phyloP scores from a whole-genome alignment of 2,888 invertebrate genomes.

The Cylindroiulus punctatus region DNA sequence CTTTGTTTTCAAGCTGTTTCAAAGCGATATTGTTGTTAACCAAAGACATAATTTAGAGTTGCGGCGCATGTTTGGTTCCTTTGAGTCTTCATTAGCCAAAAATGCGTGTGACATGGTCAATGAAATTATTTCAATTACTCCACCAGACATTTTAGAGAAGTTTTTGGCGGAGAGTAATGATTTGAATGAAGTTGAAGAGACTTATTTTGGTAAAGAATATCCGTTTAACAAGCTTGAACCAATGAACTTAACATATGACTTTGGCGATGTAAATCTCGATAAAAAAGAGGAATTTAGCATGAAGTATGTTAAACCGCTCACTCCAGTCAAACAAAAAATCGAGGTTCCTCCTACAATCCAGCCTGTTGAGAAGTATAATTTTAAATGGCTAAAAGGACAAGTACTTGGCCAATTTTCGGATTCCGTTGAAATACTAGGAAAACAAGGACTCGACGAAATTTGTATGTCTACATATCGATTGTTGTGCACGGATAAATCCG shows the following conservation, averaged over 20 bases:
- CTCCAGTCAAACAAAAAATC: neutral
- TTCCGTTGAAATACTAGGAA: slow-evolving; percentile 55
- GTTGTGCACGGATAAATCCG: slow-evolving; percentile 73
- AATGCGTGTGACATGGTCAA: slow-evolving; percentile 71
- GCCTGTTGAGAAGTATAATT: slow-evolving; percentile 56
- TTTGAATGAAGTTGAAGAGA: slow-evolving; percentile 39
- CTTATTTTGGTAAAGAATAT: slow-evolving; percentile 59
- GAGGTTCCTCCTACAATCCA: slow-evolving; percentile 10
- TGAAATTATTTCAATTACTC: slow-evolving; percentile 53
- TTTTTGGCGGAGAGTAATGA: slow-evolving; percentile 51
- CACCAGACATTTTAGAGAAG: slow-evolving; percentile 56
- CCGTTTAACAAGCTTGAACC: slow-evolving; percentile 56
- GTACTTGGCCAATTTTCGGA: slow-evolving; percentile 69
- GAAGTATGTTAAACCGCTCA: slow-evolving; percentile 19
- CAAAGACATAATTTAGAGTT: slow-evolving; percentile 72
- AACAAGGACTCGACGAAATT: slow-evolving; percentile 70
- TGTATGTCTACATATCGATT: slow-evolving; percentile 72
- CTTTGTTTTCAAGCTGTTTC: slow-evolving; percentile 72
- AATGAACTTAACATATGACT: slow-evolving; percentile 1
- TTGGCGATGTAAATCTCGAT: slow-evolving; percentile 30
- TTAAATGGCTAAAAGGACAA: slow-evolving; percentile 69
- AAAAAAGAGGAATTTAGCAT: slow-evolving; percentile 47
- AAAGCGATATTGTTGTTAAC: slow-evolving; percentile 72
- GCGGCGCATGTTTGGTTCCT: slow-evolving; percentile 72
- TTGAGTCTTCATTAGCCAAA: slow-evolving; percentile 70